phyloP scores from a whole-genome alignment of 2,113 vertebrate genomes.

The Isurus oxyrinchus region DNA sequence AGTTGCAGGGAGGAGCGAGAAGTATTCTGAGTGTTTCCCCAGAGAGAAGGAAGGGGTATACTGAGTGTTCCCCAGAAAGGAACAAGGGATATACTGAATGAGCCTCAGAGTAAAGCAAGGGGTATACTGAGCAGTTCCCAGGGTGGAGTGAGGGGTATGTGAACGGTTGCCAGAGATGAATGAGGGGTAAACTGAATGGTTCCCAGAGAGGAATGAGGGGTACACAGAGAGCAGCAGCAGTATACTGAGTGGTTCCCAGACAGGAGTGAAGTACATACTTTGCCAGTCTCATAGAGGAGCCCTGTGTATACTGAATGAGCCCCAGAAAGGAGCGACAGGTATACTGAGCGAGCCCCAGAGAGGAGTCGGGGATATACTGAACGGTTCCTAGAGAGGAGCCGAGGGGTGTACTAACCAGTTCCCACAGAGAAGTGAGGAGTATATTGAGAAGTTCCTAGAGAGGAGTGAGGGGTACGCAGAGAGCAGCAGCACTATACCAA shows the following conservation, averaged over 20 bases:
- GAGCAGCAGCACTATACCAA: background rate
- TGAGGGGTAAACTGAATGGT: no score
- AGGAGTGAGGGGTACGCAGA: background rate
- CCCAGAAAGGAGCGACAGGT: background rate
- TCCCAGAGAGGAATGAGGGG: background rate
- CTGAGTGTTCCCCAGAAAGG: background rate
- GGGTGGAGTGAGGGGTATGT: no score
- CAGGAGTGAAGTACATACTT: background rate
- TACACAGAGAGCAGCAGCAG: background rate
- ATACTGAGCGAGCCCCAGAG: background rate
- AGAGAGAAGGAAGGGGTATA: background rate
- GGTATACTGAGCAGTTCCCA: background rate
- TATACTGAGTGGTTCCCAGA: background rate
- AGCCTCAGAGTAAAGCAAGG: background rate
- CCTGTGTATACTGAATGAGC: background rate
- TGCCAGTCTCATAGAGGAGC: background rate
- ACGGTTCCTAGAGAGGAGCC: background rate
- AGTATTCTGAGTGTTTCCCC: no score
- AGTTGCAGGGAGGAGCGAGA: no score
- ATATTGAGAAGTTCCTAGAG: background rate
- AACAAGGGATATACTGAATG: background rate
- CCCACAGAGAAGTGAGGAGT: background rate
- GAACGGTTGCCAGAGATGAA: no score
- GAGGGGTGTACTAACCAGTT: no score
- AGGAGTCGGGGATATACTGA: background rate